Conservation (phyloP, 2,888 invertebrate species). For the Diplazon laetatorius region DNA sequence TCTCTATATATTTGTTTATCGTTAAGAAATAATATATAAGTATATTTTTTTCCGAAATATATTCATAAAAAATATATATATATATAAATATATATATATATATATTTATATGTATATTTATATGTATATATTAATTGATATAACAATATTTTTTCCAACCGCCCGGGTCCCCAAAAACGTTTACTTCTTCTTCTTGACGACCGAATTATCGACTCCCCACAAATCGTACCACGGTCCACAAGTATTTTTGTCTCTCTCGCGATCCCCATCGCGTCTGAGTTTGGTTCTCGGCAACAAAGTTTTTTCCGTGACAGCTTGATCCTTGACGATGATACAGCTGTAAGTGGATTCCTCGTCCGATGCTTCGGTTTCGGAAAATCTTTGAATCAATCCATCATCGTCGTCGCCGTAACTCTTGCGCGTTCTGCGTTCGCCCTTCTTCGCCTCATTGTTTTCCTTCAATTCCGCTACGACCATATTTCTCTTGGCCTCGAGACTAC, state of each 20-base stretch:
- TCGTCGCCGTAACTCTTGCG: slow-evolving; percentile 76
- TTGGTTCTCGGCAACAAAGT: slow-evolving; percentile 88
- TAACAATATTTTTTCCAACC: not conserved
- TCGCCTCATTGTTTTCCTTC: slow-evolving; percentile 79
- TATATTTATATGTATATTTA: not conserved
- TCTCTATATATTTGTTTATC: no score
- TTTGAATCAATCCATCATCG: slow-evolving; percentile 77
- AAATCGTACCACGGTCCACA: slow-evolving; percentile 96
- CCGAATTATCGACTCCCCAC: slow-evolving; percentile 90
- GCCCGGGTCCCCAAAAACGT: no score
- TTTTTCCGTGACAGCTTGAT: slow-evolving; percentile 84
- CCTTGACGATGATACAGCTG: slow-evolving; percentile 91
- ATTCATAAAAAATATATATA: no score
- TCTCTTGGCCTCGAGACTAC: slow-evolving; percentile 79
- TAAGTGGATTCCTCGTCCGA: slow-evolving; percentile 83
- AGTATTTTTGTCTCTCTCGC: slow-evolving; percentile 84
- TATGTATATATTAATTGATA: not conserved
- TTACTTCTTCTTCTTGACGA: slow-evolving; percentile 84
- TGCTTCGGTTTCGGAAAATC: slow-evolving; percentile 79
- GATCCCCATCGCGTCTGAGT: slow-evolving; percentile 84
- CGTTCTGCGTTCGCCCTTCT: slow-evolving; percentile 76
- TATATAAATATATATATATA: slow-evolving; percentile 1
- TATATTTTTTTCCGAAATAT: no score
- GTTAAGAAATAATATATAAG: no score
- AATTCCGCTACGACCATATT: slow-evolving; percentile 80